phyloP scores from a whole-genome alignment of 2,113 vertebrate genomes.

The Daboia siamensis region DNA sequence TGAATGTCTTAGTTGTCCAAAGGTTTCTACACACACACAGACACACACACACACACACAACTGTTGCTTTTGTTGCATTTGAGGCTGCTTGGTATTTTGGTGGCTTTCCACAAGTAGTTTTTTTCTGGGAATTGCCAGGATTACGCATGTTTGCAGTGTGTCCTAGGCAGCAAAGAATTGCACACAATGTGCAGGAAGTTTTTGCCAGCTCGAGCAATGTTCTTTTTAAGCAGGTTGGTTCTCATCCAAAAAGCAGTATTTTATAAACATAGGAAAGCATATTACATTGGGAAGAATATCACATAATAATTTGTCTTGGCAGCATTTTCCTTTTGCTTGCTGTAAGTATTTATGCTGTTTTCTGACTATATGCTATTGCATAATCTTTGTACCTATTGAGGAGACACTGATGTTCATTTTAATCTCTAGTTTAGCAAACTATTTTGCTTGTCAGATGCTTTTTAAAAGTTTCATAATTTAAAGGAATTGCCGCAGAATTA shows the following conservation, averaged over 20 bases:
- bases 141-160: constrained; percentile 31
- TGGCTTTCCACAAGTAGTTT: constrained; percentile 8
- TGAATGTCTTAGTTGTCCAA: neutral
- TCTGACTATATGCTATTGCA: neutral
- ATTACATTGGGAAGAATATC: neutral
- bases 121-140: constrained; percentile 24
- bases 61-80: neutral
- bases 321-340: constrained; percentile 27
- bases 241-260: neutral
- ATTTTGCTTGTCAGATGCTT: neutral
- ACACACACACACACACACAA: neutral
- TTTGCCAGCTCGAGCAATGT: constrained; percentile 10
- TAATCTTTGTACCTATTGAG: constrained; percentile 1
- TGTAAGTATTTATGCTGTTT: neutral
- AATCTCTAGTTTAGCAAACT: neutral
- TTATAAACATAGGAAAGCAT: neutral
- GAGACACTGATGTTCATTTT: neutral
- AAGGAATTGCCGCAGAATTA: neutral
- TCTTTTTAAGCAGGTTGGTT: constrained; percentile 29
- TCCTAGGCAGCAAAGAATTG: constrained; percentile 58
- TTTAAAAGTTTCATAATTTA: neutral
- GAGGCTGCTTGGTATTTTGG: neutral
- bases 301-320: neutral
- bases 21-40: accelerated
- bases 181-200: neutral